Conservation (phyloP, 2,797 vertebrate species). For the Holocentrus rufus region DNA sequence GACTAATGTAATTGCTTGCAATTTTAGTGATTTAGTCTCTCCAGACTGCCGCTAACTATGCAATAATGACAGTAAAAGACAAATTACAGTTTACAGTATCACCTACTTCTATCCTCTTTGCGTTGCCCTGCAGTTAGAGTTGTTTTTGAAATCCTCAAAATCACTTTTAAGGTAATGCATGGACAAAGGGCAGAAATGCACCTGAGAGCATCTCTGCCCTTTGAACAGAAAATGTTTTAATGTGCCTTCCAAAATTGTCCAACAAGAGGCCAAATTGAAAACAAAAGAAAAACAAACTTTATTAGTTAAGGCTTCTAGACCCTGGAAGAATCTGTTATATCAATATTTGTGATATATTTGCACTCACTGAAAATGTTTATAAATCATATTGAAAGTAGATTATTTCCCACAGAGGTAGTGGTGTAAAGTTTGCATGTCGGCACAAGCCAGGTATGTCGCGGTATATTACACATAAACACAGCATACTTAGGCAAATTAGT, state of each 20-base stretch:
- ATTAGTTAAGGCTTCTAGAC: conserved; percentile 36
- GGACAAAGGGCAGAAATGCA: conserved; percentile 1
- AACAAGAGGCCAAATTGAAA: conserved; percentile 29
- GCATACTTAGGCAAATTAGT: too few species aligned
- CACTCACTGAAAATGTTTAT: too few species aligned
- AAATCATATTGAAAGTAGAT: too few species aligned
- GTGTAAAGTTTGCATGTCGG: too few species aligned
- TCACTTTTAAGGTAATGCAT: conserved; percentile 12
- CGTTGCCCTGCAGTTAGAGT: not conserved
- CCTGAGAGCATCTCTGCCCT: conserved; percentile 41
- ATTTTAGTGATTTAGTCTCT: not conserved
- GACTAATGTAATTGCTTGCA: not conserved
- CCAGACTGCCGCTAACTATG: not conserved
- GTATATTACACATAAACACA: too few species aligned
- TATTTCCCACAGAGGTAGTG: too few species aligned
- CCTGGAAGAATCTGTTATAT: conserved; percentile 32
- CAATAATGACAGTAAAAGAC: not conserved
- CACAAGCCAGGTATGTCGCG: too few species aligned
- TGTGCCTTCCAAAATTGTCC: conserved; percentile 50
- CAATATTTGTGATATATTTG: conserved; percentile 42
- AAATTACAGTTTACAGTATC: not conserved
- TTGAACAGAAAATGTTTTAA: conserved; percentile 45
- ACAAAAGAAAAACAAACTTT: conserved; percentile 8
- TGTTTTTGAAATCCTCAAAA: too few species aligned
- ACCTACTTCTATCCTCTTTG: not conserved